These are phyloP conservation scores for Melanerpes aurifrons DNA, from an alignment of 2,113 vertebrate genomes.

Conservation along the genomic window DNA sequence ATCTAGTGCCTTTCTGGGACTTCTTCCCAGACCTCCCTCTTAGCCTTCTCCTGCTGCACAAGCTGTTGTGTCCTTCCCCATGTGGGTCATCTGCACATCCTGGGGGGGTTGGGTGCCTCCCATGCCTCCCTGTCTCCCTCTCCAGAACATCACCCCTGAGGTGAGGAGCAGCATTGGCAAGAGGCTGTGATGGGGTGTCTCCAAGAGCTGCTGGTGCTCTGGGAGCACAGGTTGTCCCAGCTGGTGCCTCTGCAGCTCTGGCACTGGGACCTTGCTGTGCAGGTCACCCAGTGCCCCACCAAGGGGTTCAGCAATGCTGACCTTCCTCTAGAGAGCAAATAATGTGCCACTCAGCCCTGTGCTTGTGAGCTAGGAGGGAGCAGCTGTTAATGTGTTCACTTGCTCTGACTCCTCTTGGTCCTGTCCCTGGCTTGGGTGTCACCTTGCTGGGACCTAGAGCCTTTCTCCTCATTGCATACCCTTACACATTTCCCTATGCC, in stretches of 20 bases:
- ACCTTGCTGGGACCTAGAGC: background rate
- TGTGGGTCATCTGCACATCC: background rate
- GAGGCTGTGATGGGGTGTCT: rapidly evolving
- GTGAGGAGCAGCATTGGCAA: background rate
- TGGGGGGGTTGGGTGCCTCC: background rate
- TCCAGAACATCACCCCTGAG: background rate
- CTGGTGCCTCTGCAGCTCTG: background rate
- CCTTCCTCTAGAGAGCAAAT: background rate
- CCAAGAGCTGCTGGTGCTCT: background rate
- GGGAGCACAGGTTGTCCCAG: background rate
- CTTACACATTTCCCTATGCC: rapidly evolving
- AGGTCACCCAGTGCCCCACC: background rate
- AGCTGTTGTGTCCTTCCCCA: background rate
- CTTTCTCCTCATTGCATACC: background rate
- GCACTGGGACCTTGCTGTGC: background rate
- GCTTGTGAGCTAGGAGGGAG: background rate
- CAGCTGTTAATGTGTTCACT: background rate
- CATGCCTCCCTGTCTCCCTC: background rate
- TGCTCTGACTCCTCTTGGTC: background rate
- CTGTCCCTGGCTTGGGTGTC: background rate
- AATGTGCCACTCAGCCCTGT: rapidly evolving
- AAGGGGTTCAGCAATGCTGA: background rate
- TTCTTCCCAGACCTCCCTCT: background rate
- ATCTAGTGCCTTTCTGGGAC: too few species aligned
- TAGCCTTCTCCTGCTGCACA: background rate